Base-by-base conservation (phyloP, 2,113 vertebrate species). In the Bufo gargarizans region DNA sequence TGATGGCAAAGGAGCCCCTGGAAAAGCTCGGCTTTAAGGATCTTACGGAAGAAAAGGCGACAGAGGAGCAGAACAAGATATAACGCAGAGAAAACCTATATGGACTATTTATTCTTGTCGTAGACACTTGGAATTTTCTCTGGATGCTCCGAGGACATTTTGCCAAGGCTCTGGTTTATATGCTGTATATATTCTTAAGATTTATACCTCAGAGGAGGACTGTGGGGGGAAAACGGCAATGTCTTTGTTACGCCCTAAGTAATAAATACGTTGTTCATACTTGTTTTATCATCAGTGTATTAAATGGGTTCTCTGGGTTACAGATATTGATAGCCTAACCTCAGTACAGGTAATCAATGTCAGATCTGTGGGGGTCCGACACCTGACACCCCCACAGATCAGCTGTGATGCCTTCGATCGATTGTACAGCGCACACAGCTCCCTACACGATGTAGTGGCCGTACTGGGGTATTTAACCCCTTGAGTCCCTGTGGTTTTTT, bases 1-100 rank as follows among this genome's bases (percentile, higher is more conserved):
- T 99, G 84, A 99, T 99, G 98, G 91, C 96, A 49, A 96, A 94
- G 0, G 98, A 99, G 74, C 96, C 98, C 0, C 89, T 99, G 92
- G 95, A 97, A 89, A 99, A 97, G 89, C 90, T 99, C 86, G 98
- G 98, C 69, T 99, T 97, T 89, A 96, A 94, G 90, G 98, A 99
- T 88, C 84, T 98, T 80, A 76, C 92, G 20, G 93, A 95, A 67
- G 91, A 93, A 11, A 91, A 91, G 6, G 43, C 93, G 2, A 91
- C 95, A 89, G 89, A 90, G 33, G 81, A 92, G 33, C 89, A 92
- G 1, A 47, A 90, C 0, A 91, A 95, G 67, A 6, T n/a, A 0
- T 95, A 88, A 47, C 10, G 8, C 8, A 19, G 45, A 19, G 45
- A 77, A 22, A 9, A 16, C 8, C 43, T 58, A 43, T 4, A 63